These are phyloP conservation scores for Gonocerus acuteangulatus DNA, from an alignment of 2,888 invertebrate genomes.

Conservation along the genomic window DNA sequence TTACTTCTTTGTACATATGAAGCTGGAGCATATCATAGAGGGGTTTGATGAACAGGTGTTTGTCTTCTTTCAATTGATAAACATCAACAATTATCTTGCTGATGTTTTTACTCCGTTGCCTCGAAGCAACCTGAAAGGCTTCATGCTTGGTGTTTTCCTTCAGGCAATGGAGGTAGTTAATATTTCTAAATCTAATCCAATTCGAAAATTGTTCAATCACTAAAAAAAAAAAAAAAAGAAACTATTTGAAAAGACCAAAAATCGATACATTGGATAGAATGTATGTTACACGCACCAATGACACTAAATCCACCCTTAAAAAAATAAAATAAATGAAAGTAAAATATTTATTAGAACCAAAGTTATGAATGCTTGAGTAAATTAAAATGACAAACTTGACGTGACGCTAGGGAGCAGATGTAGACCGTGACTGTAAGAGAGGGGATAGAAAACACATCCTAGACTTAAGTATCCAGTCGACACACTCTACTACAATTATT, in stretches of 20 bases:
- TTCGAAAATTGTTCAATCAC: conserved; percentile 44
- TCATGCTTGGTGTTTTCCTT: conserved; percentile 56
- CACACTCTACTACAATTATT: too few relatives aligned
- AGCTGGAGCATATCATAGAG: conserved; percentile 52
- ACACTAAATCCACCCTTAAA: too few relatives aligned
- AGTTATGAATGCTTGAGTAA: too few relatives aligned
- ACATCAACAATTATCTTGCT: conserved; percentile 56
- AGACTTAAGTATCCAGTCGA: too few relatives aligned
- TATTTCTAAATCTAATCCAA: conserved; percentile 43
- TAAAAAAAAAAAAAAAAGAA: conserved; percentile 36
- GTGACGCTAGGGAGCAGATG: too few relatives aligned
- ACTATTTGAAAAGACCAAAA: conserved; percentile 37
- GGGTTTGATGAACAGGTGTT: conserved; percentile 54
- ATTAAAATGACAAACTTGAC: too few relatives aligned
- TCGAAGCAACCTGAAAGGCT: conserved; percentile 62
- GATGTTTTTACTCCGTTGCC: conserved; percentile 57
- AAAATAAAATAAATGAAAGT: not conserved
- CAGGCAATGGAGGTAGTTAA: conserved; percentile 47
- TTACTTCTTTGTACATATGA: conserved; percentile 60
- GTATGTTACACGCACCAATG: too few relatives aligned
- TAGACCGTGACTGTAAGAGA: too few relatives aligned
- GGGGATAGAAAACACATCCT: too few relatives aligned
- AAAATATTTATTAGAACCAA: not conserved
- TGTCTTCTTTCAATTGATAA: conserved; percentile 56
- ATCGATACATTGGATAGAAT: too few relatives aligned